Evolutionary conservation across 2,888 invertebrate species (phyloP).

Genomic region (Dynastes hyllus): DNA sequence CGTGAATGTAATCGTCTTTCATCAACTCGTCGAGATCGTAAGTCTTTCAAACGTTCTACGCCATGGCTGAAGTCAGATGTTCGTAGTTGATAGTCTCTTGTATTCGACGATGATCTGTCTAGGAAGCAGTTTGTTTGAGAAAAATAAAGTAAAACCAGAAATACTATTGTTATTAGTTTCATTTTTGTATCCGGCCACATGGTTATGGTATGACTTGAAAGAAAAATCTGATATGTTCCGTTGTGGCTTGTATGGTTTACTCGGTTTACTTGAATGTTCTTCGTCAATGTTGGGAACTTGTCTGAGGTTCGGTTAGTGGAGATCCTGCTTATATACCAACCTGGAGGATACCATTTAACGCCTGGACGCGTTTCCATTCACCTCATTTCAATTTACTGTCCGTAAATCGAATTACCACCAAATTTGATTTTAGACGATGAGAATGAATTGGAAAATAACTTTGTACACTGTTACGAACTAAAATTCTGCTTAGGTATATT

Average conservation of each 20-base stretch:
- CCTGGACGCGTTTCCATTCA: conserved; percentile 54
- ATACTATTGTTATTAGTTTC: conserved; percentile 55
- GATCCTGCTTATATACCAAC: conserved; percentile 51
- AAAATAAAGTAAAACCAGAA: conserved; percentile 60
- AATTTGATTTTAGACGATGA: conserved; percentile 55
- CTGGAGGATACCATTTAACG: conserved; percentile 56
- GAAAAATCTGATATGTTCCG: conserved; percentile 49
- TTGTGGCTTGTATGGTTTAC: conserved; percentile 62
- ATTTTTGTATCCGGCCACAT: conserved; percentile 56
- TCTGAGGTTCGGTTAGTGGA: conserved; percentile 51
- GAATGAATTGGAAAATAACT: conserved; percentile 29
- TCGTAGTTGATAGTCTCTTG: conserved; percentile 13
- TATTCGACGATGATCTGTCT: conserved; percentile 45
- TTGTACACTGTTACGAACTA: conserved; percentile 46
- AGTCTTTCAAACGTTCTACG: conserved; percentile 14
- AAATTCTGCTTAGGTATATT: not conserved
- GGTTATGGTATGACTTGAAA: conserved; percentile 49
- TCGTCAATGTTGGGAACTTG: conserved; percentile 55
- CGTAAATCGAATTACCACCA: conserved; percentile 48
- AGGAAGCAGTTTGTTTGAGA: conserved; percentile 55
- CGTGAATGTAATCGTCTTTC: not conserved
- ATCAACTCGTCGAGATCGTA: not conserved
- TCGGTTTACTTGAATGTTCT: conserved; percentile 57
- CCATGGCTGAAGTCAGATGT: not conserved
- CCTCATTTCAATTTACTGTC: conserved; percentile 52